phyloP scores from a whole-genome alignment of 2,113 vertebrate species.

The Falco punctatus region DNA sequence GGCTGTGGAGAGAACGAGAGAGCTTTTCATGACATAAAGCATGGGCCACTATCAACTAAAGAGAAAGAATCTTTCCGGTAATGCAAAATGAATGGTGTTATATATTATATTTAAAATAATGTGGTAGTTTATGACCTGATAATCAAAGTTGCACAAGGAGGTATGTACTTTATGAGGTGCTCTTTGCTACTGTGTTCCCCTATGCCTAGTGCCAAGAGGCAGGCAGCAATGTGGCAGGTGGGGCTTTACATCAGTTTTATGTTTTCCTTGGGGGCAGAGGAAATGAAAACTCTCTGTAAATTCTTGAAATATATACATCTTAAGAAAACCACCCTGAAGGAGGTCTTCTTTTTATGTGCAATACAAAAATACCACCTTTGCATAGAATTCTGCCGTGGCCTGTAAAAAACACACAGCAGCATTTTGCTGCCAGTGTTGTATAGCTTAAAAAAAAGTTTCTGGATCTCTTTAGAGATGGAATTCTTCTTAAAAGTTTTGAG shows the following conservation, averaged over 20 bases:
- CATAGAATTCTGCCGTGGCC: neutral
- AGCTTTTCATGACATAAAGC: neutral
- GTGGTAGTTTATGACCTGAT: neutral
- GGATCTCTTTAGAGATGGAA: neutral
- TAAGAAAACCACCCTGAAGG: neutral
- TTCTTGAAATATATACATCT: neutral
- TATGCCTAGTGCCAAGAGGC: neutral
- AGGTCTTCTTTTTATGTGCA: neutral
- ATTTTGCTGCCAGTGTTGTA: neutral
- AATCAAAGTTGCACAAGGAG: neutral
- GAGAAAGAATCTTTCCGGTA: neutral
- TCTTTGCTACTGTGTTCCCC: neutral
- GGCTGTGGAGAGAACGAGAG: neutral
- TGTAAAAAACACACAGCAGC: neutral
- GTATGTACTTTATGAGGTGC: neutral
- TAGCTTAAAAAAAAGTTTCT: neutral
- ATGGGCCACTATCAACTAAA: neutral
- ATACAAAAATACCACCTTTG: neutral
- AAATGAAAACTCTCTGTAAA: neutral
- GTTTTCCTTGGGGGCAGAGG: neutral
- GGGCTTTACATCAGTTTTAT: neutral
- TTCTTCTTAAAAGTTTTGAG: neutral
- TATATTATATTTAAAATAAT: neutral
- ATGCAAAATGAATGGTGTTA: neutral
- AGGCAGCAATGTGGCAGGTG: neutral